Conservation (phyloP, 1,140 invertebrate genomes). For the Drosophila yakuba region DNA sequence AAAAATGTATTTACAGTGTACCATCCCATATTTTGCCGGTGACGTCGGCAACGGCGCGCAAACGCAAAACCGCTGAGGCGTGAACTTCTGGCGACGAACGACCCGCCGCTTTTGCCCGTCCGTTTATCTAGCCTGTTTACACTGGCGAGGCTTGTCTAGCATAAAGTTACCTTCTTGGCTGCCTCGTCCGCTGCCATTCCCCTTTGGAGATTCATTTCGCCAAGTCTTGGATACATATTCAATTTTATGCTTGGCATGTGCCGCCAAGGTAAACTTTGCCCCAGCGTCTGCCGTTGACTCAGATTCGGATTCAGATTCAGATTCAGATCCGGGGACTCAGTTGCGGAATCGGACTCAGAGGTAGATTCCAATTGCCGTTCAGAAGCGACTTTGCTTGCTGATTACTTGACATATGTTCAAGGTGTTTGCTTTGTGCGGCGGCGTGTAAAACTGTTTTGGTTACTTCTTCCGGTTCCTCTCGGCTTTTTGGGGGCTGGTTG, state of each 20-base stretch:
- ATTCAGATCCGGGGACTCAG: not conserved
- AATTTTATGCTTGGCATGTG: slow-evolving; percentile 83
- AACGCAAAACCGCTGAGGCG: slow-evolving; percentile 65
- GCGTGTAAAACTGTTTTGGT: slow-evolving; percentile 77
- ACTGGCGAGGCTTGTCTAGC: slow-evolving; percentile 50
- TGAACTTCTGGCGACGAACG: slow-evolving; percentile 58
- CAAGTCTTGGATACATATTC: slow-evolving; percentile 74
- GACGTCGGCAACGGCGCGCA: slow-evolving; percentile 49
- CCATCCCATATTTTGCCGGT: slow-evolving; percentile 23
- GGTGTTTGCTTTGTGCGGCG: slow-evolving; percentile 75
- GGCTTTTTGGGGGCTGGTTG: slow-evolving; percentile 34
- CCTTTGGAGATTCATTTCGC: slow-evolving; percentile 63
- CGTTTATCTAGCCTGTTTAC: slow-evolving; percentile 37
- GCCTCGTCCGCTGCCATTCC: not conserved
- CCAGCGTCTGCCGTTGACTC: slow-evolving; percentile 27
- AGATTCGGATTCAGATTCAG: slow-evolving; percentile 11
- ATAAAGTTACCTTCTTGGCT: slow-evolving; percentile 68
- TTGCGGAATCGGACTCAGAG: slow-evolving; percentile 9
- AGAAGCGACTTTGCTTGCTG: slow-evolving; percentile 55
- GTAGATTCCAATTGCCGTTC: slow-evolving; percentile 25
- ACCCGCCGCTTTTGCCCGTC: not conserved
- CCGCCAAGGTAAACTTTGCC: slow-evolving; percentile 71
- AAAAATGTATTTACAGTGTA: not conserved
- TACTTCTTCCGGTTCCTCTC: slow-evolving; percentile 14
- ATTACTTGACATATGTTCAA: slow-evolving; percentile 80